phyloP scores from a whole-genome alignment of 2,888 invertebrate genomes.

The Pocota personata region DNA sequence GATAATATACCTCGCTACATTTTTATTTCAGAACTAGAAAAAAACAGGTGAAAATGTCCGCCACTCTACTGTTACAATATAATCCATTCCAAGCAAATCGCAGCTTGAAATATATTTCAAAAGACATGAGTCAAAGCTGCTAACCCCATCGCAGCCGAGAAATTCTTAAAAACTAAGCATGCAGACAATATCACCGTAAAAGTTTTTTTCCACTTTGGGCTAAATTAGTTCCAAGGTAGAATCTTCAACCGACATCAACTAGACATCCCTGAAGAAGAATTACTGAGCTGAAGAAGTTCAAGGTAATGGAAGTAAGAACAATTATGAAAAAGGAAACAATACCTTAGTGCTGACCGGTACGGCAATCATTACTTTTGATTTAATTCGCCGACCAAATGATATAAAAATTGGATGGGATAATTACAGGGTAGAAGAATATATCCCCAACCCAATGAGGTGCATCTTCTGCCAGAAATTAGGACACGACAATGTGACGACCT shows the following conservation, averaged over 20 bases:
- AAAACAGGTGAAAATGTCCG: neutral
- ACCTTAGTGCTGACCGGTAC: neutral
- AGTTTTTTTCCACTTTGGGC: too few relatives aligned
- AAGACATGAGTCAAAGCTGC: neutral
- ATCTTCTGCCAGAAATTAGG: neutral
- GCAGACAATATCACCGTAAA: too few relatives aligned
- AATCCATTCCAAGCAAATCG: neutral
- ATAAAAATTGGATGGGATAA: neutral
- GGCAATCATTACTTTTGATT: neutral
- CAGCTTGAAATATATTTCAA: neutral
- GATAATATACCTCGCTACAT: neutral
- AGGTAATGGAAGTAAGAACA: neutral
- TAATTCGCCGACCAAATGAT: neutral
- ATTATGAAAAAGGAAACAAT: neutral
- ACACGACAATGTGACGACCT: neutral
- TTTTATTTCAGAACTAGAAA: neutral
- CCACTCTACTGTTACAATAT: neutral
- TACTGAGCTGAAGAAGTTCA: neutral
- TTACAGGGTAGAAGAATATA: too few relatives aligned
- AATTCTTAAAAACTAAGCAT: neutral
- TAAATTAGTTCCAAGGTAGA: too few relatives aligned
- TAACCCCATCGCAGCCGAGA: neutral
- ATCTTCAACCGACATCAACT: neutral
- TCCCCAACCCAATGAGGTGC: slow-evolving; percentile 2
- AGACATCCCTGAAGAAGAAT: neutral